These are phyloP conservation scores for Manis crassicaudata DNA, from an alignment of 2,797 vertebrate species.

Conservation along the genomic window DNA sequence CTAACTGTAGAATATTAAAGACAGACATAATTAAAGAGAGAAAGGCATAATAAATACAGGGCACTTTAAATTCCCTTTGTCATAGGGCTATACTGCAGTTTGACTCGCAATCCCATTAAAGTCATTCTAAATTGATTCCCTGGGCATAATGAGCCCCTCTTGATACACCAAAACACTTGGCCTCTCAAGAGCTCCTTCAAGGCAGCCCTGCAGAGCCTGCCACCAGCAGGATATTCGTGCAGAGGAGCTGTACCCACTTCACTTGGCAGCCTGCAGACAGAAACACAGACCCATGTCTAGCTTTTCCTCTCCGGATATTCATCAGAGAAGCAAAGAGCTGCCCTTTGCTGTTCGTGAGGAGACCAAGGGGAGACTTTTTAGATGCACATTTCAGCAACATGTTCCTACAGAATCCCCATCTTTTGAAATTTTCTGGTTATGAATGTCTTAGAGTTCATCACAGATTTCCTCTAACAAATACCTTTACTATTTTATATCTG, in stretches of 20 bases:
- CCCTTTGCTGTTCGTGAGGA: neutral
- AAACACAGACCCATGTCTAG: accelerated
- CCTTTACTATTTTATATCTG: neutral
- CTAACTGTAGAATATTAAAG: conserved; percentile 74
- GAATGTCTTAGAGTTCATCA: neutral
- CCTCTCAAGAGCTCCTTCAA: conserved; percentile 63
- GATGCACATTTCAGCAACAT: neutral
- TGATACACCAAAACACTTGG: conserved; percentile 61
- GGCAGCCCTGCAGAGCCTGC: neutral
- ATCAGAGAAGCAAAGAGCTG: neutral
- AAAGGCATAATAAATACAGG: conserved; percentile 75
- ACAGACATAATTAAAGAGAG: conserved; percentile 74
- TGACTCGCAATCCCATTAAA: conserved; percentile 56
- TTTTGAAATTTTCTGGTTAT: neutral
- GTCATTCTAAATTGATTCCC: conserved; percentile 62
- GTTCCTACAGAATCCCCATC: neutral
- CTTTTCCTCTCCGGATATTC: neutral
- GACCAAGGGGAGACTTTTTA: too few species aligned
- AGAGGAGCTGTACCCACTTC: neutral
- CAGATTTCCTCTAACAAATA: neutral
- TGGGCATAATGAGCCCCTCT: conserved; percentile 57
- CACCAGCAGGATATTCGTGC: neutral
- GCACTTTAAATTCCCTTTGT: conserved; percentile 69
- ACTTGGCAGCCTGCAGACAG: too few species aligned
- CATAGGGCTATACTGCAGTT: neutral